Base-by-base conservation (phyloP, 1,140 invertebrate genomes). In the Eupristina koningsbergeri region DNA sequence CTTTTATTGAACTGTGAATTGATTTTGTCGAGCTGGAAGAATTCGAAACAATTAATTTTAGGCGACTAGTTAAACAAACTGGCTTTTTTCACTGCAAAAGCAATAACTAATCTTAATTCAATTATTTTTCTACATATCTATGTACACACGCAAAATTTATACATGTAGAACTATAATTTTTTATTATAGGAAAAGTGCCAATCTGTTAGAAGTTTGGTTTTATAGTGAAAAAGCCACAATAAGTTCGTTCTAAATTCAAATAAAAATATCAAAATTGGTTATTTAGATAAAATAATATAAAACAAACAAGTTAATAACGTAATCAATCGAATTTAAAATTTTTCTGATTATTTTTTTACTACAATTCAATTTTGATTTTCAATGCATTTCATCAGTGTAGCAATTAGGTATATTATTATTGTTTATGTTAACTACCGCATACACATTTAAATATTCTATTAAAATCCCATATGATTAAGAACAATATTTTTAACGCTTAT, bases 21-120 rank as follows among this genome's bases (percentile, higher is more conserved):
- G n/a, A 86, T 74, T 86, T 93, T 93, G 79, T 93, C 91, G 84
- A 91, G 86, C 91, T 93, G 87, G n/a, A 90, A 91, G 87, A 0
- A 64, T 41, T 41, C n/a, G 5, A 17, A 74, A 34, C 19, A 31
- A 71, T 80, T 39, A 58, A 71, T 80, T 45, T 22, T 47, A 8
- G 67, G 26, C 6, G 34, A 17, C 9, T n/a, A n/a, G n/a, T 80
- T 50, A 50, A 50, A 17, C 3, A 15, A 39, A 11, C 69, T 31
- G 64, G 9, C 41, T 26, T 61, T 75, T 29, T 67, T 67, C 34
- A 75, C 80, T 50, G 31, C 80, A 67, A 76, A 63, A 67, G 8
- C 22, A n/a, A 67, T 22, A n/a, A 34, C 13, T 13, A 58, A 58
- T 22, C 13, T 5, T 26, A 26, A 26, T 26, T 69, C 17, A 53